Percentiles rank a stretch among this genome's conserved stretches.
phyloP scores from a whole-genome alignment of 2,888 invertebrate genomes.

The Keiferia lycopersicella region DNA sequence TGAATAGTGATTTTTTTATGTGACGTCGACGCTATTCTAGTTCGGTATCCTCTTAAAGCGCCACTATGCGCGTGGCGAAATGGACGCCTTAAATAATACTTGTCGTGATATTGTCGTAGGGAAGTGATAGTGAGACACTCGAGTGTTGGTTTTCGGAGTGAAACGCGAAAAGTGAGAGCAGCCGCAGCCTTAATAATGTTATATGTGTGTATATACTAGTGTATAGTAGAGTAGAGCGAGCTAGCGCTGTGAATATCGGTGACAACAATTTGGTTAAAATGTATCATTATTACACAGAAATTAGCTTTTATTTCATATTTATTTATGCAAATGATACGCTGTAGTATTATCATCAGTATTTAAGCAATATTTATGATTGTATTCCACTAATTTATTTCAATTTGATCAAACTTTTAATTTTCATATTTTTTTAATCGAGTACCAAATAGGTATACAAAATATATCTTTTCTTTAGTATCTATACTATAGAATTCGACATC shows the following conservation, averaged over 20 bases:
- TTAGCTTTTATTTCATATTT: conserved; percentile 45
- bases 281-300: conserved; percentile 51
- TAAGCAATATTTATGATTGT: not conserved
- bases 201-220: conserved; percentile 65
- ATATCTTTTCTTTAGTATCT: not conserved
- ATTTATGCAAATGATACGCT: conserved; percentile 69
- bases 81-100: conserved; percentile 38
- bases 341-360: conserved; percentile 7
- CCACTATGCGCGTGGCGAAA: not conserved
- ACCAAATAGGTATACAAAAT: conserved; percentile 2
- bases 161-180: conserved; percentile 58
- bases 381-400: not conserved
- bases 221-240: conserved; percentile 52
- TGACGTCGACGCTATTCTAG: too few relatives aligned
- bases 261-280: conserved; percentile 57
- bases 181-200: conserved; percentile 73
- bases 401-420: not conserved
- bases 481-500: not conserved
- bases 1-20: too few relatives aligned
- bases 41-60: not conserved
- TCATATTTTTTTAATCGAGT: not conserved
- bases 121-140: conserved; percentile 32
- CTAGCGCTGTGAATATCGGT: conserved; percentile 63
- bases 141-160: conserved; percentile 27
- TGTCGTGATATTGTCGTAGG: conserved; percentile 40